Evolutionary conservation across 2,797 vertebrate species (phyloP).

Genomic region (Myotis myotis): DNA sequence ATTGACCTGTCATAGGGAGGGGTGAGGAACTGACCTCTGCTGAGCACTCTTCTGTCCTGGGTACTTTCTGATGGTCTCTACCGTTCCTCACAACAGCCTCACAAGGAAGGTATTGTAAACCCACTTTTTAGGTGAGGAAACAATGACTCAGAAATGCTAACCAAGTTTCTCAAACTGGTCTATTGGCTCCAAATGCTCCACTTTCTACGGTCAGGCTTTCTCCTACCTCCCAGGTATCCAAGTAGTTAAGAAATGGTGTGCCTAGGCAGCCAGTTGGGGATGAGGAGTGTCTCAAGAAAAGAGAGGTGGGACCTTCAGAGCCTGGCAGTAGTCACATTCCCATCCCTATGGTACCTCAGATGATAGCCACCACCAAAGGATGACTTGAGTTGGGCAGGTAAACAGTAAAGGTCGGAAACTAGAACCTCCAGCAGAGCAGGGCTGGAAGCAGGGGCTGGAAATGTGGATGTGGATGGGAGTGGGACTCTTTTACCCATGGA

Average conservation of each 20-base stretch:
- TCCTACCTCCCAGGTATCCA: background rate
- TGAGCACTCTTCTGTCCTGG: background rate
- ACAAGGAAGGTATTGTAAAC: background rate
- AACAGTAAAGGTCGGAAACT: background rate
- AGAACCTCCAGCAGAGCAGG: background rate
- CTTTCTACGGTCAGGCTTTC: background rate
- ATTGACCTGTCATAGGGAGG: background rate
- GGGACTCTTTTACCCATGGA: background rate
- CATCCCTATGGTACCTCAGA: background rate
- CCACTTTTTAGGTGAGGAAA: background rate
- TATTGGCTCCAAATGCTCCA: background rate
- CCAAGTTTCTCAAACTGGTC: background rate
- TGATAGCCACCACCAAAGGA: background rate
- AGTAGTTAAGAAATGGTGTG: background rate
- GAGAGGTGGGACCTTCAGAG: background rate
- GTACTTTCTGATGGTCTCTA: background rate
- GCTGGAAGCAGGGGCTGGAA: background rate
- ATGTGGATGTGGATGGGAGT: fast-evolving
- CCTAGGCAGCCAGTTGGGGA: background rate
- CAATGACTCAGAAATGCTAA: no score
- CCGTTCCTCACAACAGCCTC: background rate
- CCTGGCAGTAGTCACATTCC: background rate
- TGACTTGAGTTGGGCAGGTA: background rate
- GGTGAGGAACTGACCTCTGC: background rate
- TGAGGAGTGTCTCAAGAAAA: background rate